Base-by-base conservation (phyloP, 2,797 vertebrate genomes). In the Acipenser oxyrinchus region DNA sequence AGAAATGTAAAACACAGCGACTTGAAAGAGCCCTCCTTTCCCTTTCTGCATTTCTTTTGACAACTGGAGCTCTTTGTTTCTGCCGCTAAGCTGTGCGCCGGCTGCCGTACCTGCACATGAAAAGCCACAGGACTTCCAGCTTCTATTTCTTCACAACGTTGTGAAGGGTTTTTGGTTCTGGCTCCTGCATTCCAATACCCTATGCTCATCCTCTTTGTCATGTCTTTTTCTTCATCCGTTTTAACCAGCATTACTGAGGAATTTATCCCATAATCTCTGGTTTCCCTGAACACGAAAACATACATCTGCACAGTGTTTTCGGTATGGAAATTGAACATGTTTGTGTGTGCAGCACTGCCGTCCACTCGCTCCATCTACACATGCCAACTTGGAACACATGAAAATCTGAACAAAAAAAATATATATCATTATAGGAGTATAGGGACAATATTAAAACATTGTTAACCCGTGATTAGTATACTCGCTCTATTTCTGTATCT, bases 221-320 rank as follows among this genome's bases (percentile, higher is more conserved):
- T 68, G 62, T 76, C 70, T 71, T 66, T 78, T 78, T 82, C 81
- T 83, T 72, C 71, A 70, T 37, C 48, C 74, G 55, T 58, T 58
- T 60, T 65, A 72, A 78, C 73, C 72, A 78, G 79, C 82, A 73
- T 77, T 70, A 76, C 69, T 70, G 71, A 77, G 76, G 81, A 85
- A 86, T 83, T 83, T 80, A 72, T 69, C 75, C 66, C 23, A 76
- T 84, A 81, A 86, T 79, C 81, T 15, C 66, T 58, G 73, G 73
- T 84, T 80, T 82, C 79, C 75, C 4, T 69, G 62, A 65, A 62
- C 48, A n/a, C 66, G 71, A 82, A 77, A 77, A 79, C 23, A 37
- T 37, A 37, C 23, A n/a, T 2, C 55, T 70, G 70, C 70, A 75
- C 66, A 68, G 63, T 74, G 68, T 72, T 78, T 70, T 60, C 51